Evolutionary conservation across 1,140 invertebrate genomes (phyloP).

Genomic region (Halictus rubicundus): DNA sequence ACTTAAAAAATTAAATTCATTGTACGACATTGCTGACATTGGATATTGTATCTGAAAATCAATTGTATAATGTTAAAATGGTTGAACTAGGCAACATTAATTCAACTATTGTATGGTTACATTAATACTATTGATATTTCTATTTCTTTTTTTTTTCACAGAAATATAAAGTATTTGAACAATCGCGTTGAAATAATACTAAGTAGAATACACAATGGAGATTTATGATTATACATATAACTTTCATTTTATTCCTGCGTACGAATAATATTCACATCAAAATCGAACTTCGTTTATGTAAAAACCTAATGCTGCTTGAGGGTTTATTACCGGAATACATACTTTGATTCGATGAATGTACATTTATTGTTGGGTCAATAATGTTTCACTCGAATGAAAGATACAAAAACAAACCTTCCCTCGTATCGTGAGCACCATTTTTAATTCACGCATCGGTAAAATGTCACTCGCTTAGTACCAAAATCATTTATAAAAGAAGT

Average conservation of each 20-base stretch:
- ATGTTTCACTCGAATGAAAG: neutral
- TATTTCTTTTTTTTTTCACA: no score
- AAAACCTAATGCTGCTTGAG: constrained; percentile 23
- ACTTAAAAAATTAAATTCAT: no score
- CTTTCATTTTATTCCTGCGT: constrained; percentile 20
- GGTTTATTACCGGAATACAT: constrained; percentile 2
- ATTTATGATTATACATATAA: neutral
- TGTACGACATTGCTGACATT: no score
- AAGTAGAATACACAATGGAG: neutral
- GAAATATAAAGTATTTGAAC: no score
- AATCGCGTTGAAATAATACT: neutral
- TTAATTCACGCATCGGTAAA: constrained; percentile 29
- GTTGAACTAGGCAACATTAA: no score
- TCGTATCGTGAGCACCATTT: constrained; percentile 18
- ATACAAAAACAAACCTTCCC: constrained; percentile 1
- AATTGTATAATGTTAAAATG: no score
- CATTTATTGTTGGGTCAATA: neutral
- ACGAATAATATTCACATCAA: constrained; percentile 34
- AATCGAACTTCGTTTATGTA: constrained; percentile 25
- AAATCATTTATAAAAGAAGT: constrained; percentile 33
- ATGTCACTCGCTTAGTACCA: constrained; percentile 29
- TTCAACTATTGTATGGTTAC: no score
- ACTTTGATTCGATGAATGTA: neutral
- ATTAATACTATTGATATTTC: no score
- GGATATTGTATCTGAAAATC: no score